These are phyloP conservation scores for Madoqua kirkii DNA, from an alignment of 2,113 vertebrate genomes.

Conservation along the genomic window DNA sequence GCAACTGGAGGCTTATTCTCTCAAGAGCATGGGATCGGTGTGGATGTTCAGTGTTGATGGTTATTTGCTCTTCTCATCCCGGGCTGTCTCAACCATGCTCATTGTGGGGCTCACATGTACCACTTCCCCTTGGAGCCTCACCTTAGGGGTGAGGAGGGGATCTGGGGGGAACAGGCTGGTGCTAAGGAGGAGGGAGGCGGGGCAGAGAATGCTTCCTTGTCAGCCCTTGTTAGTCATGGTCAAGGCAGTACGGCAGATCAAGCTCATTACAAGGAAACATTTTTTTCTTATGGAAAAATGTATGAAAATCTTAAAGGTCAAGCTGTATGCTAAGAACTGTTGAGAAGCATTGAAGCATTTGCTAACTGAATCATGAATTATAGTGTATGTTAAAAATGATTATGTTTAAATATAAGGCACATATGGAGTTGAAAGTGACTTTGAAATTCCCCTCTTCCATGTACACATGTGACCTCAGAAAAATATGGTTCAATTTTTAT, in stretches of 20 bases:
- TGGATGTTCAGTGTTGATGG: background rate
- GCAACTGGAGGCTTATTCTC: background rate
- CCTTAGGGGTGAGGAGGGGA: background rate
- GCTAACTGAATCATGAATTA: conserved; percentile 71
- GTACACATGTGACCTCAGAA: background rate
- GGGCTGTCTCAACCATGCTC: background rate
- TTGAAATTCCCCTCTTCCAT: conserved; percentile 37
- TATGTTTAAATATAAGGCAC: conserved; percentile 60
- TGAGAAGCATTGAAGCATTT: conserved; percentile 68
- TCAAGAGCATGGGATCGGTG: background rate
- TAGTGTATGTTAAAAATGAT: conserved; percentile 62
- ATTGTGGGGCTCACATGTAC: background rate
- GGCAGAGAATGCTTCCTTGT: too few species aligned
- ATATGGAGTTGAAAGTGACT: conserved; percentile 53
- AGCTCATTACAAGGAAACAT: conserved; percentile 65
- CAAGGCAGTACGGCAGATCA: conserved; percentile 31
- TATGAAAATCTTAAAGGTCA: conserved; percentile 74
- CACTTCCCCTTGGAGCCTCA: background rate
- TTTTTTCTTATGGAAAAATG: conserved; percentile 67
- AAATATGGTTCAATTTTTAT: background rate
- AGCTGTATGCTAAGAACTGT: conserved; percentile 66
- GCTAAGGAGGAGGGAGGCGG: background rate
- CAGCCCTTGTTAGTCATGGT: conserved; percentile 52
- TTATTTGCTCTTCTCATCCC: background rate
- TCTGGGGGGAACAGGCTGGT: background rate